Percentiles rank a stretch among this genome's conserved stretches.
phyloP scores from a whole-genome alignment of 2,888 invertebrate species.

The Oscheius sp. region DNA sequence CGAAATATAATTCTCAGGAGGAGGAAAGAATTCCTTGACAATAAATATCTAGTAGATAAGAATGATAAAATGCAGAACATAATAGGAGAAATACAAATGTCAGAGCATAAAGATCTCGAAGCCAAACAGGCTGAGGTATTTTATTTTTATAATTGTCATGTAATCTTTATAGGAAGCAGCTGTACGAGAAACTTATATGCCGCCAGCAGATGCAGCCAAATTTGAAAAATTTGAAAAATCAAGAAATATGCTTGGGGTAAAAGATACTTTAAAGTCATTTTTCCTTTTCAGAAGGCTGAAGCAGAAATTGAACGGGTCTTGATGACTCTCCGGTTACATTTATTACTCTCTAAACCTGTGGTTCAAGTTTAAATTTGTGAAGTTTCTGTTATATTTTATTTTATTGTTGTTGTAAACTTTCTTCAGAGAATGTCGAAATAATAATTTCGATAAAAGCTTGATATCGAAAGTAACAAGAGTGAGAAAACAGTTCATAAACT shows the following conservation, averaged over 20 bases:
- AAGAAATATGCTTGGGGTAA: constrained; percentile 8
- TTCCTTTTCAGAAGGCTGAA: constrained; percentile 20
- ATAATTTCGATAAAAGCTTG: too few relatives aligned
- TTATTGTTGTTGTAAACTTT: background rate
- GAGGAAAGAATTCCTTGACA: constrained; percentile 69
- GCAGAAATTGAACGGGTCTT: constrained; percentile 22
- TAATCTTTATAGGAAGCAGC: constrained; percentile 46
- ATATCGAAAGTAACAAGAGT: background rate
- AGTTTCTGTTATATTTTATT: background rate
- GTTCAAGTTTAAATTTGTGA: background rate
- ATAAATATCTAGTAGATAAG: constrained; percentile 71
- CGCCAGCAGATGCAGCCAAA: constrained; percentile 47
- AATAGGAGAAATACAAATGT: constrained; percentile 52
- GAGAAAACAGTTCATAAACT: constrained; percentile 25
- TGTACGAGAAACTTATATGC: constrained; percentile 62
- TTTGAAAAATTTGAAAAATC: constrained; percentile 27
- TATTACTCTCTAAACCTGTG: constrained; percentile 1
- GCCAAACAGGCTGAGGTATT: constrained; percentile 49
- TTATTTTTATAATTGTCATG: background rate
- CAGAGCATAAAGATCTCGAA: constrained; percentile 54
- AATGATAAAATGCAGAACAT: constrained; percentile 72
- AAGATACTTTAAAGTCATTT: background rate
- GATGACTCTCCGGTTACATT: constrained; percentile 7
- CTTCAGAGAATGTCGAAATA: too few relatives aligned
- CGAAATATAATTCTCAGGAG: constrained; percentile 71